phyloP scores from a whole-genome alignment of 2,113 vertebrate genomes.

The Elanus axillaris region DNA sequence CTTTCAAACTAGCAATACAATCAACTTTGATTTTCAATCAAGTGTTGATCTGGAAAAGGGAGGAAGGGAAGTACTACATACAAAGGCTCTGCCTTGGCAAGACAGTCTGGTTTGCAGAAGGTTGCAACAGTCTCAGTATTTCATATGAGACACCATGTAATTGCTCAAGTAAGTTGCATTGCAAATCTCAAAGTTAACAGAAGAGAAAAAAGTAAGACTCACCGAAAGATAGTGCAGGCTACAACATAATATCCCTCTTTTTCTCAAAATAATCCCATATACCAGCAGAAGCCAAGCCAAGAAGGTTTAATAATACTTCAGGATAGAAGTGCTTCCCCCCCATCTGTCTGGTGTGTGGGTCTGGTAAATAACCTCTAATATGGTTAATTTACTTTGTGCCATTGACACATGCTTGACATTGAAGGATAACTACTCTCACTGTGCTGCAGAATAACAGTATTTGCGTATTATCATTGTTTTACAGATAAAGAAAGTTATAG shows the following conservation, averaged over 20 bases:
- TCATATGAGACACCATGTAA: not conserved
- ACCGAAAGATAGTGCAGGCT: not conserved
- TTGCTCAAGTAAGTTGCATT: not conserved
- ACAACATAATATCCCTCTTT: not conserved
- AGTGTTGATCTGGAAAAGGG: constrained; percentile 26
- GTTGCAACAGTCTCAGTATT: not conserved
- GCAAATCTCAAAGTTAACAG: constrained; percentile 11
- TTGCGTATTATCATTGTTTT: not conserved
- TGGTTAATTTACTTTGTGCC: not conserved
- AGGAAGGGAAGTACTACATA: not conserved
- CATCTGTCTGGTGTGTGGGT: not conserved
- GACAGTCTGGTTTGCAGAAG: not conserved
- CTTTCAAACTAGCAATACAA: constrained; percentile 23
- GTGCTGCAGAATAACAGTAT: not conserved
- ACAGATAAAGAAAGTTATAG: not conserved
- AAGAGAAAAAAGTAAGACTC: constrained; percentile 17
- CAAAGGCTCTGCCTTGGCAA: not conserved
- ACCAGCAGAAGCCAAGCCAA: constrained; percentile 19
- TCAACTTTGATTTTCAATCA: constrained; percentile 59
- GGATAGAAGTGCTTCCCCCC: not conserved
- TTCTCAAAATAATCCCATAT: not conserved
- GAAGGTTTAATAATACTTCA: not conserved
- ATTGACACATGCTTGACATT: not conserved
- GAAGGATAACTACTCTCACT: not conserved
- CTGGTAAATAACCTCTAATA: not conserved